Evolutionary conservation across 2,888 invertebrate species (phyloP).

Genomic region (Cryptus viduatorius): DNA sequence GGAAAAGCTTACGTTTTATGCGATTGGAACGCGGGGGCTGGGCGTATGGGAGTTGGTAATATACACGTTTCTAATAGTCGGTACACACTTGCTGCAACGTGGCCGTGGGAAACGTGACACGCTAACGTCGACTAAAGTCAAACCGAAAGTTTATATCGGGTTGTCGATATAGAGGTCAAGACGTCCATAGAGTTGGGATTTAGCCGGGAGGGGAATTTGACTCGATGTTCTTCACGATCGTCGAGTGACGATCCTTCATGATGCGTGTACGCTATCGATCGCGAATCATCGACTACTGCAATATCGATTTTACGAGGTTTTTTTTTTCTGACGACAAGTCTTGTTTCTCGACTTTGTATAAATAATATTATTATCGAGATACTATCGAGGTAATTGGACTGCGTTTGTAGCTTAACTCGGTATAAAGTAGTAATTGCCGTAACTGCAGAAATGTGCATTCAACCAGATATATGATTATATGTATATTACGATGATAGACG

Average conservation of each 20-base stretch:
- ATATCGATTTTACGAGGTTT: constrained; percentile 52
- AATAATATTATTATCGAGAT: constrained; percentile 14
- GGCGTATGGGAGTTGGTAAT: constrained; percentile 53
- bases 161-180: constrained; percentile 67
- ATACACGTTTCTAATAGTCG: constrained; percentile 39
- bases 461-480: neutral
- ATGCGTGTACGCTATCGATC: constrained; percentile 56
- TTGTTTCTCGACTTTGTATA: neutral
- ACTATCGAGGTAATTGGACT: constrained; percentile 10
- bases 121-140: constrained; percentile 73
- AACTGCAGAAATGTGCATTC: neutral
- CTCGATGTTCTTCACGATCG: constrained; percentile 44
- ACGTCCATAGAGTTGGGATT: constrained; percentile 33
- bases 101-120: constrained; percentile 80
- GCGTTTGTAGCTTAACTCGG: neutral
- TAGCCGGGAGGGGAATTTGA: constrained; percentile 48
- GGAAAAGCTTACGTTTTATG: constrained; percentile 59
- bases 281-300: constrained; percentile 49
- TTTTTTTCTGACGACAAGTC: constrained; percentile 11
- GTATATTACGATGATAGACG: neutral
- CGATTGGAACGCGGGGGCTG: constrained; percentile 53
- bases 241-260: constrained; percentile 49
- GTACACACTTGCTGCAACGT: constrained; percentile 53
- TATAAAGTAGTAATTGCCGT: neutral
- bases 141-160: constrained; percentile 68